Percentiles rank a stretch among this genome's conserved stretches.
Evolutionary conservation across 2,888 invertebrate species (phyloP).

Genomic region (Volucella bombylans): DNA sequence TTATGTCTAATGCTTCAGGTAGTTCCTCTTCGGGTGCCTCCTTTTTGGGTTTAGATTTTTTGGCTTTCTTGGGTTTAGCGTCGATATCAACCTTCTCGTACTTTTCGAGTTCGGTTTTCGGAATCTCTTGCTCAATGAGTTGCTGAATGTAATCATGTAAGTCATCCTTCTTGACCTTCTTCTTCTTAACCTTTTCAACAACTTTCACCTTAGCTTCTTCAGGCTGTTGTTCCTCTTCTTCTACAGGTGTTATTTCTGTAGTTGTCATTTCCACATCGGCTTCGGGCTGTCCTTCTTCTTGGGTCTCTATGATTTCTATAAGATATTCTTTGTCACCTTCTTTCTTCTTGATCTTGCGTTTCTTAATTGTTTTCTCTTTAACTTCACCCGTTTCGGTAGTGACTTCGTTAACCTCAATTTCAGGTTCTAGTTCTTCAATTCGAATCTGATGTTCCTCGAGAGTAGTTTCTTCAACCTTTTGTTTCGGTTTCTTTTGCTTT

Average conservation of each 20-base stretch:
- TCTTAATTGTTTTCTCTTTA: slow-evolving; percentile 79
- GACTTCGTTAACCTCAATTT: slow-evolving; percentile 80
- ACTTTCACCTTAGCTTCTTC: slow-evolving; percentile 74
- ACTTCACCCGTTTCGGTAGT: slow-evolving; percentile 78
- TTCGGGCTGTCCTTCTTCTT: slow-evolving; percentile 81
- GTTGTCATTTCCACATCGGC: slow-evolving; percentile 78
- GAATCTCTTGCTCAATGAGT: slow-evolving; percentile 81
- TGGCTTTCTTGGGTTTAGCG: slow-evolving; percentile 80
- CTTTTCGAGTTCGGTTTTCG: slow-evolving; percentile 82
- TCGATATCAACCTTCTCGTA: slow-evolving; percentile 82
- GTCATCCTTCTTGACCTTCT: slow-evolving; percentile 81
- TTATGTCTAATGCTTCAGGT: slow-evolving; percentile 66
- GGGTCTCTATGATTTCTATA: slow-evolving; percentile 81
- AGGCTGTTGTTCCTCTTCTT: slow-evolving; percentile 65
- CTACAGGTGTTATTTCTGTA: slow-evolving; percentile 75
- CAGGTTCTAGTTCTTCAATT: slow-evolving; percentile 79
- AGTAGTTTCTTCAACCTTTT: slow-evolving; percentile 49
- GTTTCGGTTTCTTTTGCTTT: slow-evolving; percentile 74
- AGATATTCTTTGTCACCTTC: slow-evolving; percentile 82
- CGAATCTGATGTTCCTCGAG: slow-evolving; percentile 76
- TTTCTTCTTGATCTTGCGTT: slow-evolving; percentile 81
- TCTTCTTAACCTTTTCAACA: slow-evolving; percentile 78
- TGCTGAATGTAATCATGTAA: slow-evolving; percentile 80
- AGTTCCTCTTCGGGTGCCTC: slow-evolving; percentile 75
- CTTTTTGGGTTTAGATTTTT: slow-evolving; percentile 77